Evolutionary conservation across 2,797 vertebrate genomes (phyloP).

Genomic region (Macropus fuliginosus): DNA sequence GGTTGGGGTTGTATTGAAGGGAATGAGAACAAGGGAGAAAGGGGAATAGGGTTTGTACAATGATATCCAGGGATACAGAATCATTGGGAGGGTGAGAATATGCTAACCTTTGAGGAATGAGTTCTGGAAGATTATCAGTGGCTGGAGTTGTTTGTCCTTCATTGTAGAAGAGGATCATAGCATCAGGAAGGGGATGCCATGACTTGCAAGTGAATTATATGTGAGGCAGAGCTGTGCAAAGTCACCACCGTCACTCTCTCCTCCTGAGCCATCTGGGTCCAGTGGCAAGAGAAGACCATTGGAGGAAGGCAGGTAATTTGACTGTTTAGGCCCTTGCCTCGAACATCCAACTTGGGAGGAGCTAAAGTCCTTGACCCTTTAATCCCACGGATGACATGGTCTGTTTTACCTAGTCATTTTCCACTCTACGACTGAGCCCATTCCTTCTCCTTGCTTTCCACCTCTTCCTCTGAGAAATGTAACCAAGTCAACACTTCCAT

Average conservation of each 20-base stretch:
- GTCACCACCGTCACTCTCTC: too few relatives aligned
- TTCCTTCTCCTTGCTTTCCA: background rate
- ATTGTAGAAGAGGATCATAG: too few relatives aligned
- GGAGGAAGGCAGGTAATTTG: background rate
- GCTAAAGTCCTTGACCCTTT: background rate
- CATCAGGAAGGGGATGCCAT: too few relatives aligned
- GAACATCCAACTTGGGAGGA: background rate
- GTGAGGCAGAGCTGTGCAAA: too few relatives aligned
- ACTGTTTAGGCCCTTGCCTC: background rate
- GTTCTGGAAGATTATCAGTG: background rate
- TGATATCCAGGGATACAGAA: background rate
- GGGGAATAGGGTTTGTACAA: background rate
- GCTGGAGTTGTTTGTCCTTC: background rate
- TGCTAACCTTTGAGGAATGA: background rate
- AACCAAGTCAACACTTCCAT: background rate
- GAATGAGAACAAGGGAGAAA: background rate
- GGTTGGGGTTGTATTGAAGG: background rate
- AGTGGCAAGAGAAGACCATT: background rate
- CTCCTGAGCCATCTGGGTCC: too few relatives aligned
- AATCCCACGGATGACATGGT: background rate
- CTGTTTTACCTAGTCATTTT: background rate
- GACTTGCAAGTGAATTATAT: too few relatives aligned
- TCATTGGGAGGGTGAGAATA: background rate
- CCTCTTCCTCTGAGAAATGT: background rate
- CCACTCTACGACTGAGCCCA: background rate